Evolutionary conservation across 1,140 invertebrate species (phyloP).

Genomic region (Hormaphis cornu): DNA sequence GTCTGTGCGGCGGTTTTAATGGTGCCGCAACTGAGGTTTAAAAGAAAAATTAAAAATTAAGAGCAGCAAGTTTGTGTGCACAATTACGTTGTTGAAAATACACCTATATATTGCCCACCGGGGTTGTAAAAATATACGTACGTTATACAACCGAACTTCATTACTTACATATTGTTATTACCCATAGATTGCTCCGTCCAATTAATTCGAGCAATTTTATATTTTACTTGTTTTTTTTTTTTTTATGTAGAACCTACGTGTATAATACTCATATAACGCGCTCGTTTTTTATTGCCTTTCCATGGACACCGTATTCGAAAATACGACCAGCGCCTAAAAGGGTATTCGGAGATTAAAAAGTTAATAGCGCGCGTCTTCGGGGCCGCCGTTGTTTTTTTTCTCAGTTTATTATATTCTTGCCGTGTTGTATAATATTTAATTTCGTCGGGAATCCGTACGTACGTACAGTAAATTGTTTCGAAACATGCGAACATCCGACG

Average conservation of each 20-base stretch:
- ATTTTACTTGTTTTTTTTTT: conserved; percentile 17
- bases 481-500: conserved; percentile 8
- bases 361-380: conserved; percentile 18
- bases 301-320: not conserved
- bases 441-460: not conserved
- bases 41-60: not conserved
- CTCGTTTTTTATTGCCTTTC: conserved; percentile 2
- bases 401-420: not conserved
- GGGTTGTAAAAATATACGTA: conserved; percentile 6
- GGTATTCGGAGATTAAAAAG: conserved; percentile 19
- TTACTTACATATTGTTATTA: conserved; percentile 27
- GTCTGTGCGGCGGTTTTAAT: not conserved
- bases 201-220: conserved; percentile 27
- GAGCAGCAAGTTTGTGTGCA: no score
- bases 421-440: conserved; percentile 22
- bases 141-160: conserved; percentile 1
- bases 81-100: not conserved
- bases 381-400: not conserved
- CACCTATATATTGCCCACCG: not conserved
- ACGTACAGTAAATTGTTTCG: conserved; percentile 16
- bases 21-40: not conserved
- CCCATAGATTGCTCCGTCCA: conserved; percentile 7
- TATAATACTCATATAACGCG: not conserved
- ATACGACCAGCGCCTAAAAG: not conserved
- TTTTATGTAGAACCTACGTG: not conserved